phyloP scores from a whole-genome alignment of 30 jellyfish, hydroid and myxozoan species.

The Haliclystus octoradiatus region DNA sequence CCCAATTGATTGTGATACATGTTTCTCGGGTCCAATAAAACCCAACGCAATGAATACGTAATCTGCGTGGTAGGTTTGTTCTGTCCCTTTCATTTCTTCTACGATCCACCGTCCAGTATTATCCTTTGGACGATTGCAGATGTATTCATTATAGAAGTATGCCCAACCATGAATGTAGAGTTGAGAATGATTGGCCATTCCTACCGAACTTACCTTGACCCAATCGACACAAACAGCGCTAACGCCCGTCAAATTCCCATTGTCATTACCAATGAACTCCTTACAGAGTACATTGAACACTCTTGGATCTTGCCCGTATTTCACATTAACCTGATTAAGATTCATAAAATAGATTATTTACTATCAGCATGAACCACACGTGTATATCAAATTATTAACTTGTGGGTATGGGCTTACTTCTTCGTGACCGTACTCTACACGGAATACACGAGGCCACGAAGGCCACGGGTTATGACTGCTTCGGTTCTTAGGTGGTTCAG shows the following conservation, averaged over 20 bases:
- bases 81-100: slow-evolving; percentile 39
- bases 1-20: slow-evolving; percentile 27
- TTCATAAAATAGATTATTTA: not conserved
- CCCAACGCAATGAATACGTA: slow-evolving; percentile 62
- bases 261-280: slow-evolving; percentile 52
- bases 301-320: slow-evolving; percentile 64
- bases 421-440: slow-evolving; percentile 74
- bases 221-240: slow-evolving; percentile 38
- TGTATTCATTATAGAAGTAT: too few species aligned
- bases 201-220: slow-evolving; percentile 39
- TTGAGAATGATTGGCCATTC: too few species aligned
- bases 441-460: slow-evolving; percentile 51
- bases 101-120: slow-evolving; percentile 56
- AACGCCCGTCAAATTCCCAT: slow-evolving; percentile 31
- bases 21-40: slow-evolving; percentile 61
- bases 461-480: slow-evolving; percentile 63
- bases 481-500: slow-evolving; percentile 43
- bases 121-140: slow-evolving; percentile 21
- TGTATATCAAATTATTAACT: not conserved
- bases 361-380: not conserved
- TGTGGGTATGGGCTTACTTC: slow-evolving; percentile 20
- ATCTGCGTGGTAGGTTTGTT: slow-evolving; percentile 36
- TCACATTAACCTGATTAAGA: slow-evolving; percentile 26
- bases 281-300: slow-evolving; percentile 44
- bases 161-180: too few species aligned